These are phyloP conservation scores for Solea senegalensis DNA, from an alignment of 2,113 vertebrate genomes.

Conservation along the genomic window DNA sequence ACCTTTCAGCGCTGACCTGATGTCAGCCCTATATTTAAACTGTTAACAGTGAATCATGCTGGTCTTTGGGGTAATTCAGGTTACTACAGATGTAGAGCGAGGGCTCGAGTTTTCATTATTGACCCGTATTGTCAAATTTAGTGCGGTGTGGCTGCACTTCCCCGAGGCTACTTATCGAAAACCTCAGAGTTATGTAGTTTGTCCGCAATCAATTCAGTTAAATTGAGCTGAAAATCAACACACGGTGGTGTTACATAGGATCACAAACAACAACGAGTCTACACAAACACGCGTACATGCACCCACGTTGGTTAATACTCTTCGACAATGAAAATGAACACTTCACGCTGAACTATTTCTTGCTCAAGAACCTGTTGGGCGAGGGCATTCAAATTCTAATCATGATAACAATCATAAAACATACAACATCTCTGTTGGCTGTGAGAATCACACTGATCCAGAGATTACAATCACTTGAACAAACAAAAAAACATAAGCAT, in stretches of 20 bases:
- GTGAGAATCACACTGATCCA: neutral
- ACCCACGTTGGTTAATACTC: neutral
- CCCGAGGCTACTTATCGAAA: constrained; percentile 48
- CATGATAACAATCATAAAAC: constrained; percentile 10
- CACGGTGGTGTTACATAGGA: constrained; percentile 38
- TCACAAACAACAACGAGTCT: constrained; percentile 13
- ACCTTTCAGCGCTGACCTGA: neutral
- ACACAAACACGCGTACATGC: neutral
- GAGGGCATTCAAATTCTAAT: constrained; percentile 33
- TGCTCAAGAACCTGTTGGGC: constrained; percentile 3
- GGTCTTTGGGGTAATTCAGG: constrained; percentile 17
- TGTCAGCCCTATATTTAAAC: constrained; percentile 1
- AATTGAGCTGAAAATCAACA: constrained; percentile 70
- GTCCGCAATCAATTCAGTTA: constrained; percentile 57
- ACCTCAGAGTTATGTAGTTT: constrained; percentile 49
- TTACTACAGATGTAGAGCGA: constrained; percentile 15
- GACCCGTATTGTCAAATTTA: constrained; percentile 45
- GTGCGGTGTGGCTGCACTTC: constrained; percentile 24
- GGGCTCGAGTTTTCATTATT: constrained; percentile 44
- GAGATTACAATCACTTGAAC: constrained; percentile 1
- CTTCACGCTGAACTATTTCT: constrained; percentile 3
- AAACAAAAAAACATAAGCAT: constrained; percentile 6
- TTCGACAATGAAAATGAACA: constrained; percentile 15
- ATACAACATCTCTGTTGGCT: constrained; percentile 32
- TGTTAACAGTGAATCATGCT: constrained; percentile 8